Percentiles rank a stretch among this genome's conserved stretches.
These are phyloP conservation scores for Neostethus bicornis DNA, from an alignment of 2,797 vertebrate species.

Conservation along the genomic window DNA sequence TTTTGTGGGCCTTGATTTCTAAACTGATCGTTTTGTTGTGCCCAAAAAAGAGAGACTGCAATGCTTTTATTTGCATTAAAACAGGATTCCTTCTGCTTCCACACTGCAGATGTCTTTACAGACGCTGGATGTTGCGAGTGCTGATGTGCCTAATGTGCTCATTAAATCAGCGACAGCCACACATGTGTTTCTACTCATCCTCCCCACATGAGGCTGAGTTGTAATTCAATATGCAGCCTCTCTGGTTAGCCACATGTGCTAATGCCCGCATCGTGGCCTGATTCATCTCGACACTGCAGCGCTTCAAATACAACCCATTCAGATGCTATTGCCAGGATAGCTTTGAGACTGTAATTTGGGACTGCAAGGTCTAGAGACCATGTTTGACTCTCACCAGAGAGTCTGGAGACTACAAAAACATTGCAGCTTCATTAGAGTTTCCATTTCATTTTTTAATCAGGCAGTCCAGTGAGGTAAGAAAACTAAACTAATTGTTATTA, in stretches of 20 bases:
- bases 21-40: conserved; percentile 9
- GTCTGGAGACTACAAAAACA: conserved; percentile 54
- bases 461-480: conserved; percentile 51
- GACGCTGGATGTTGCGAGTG: conserved; percentile 55
- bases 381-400: conserved; percentile 46
- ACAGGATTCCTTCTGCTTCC: conserved; percentile 23
- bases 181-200: conserved; percentile 65
- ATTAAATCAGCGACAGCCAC: conserved; percentile 60
- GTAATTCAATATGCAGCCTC: conserved; percentile 73
- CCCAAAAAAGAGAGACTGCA: neutral
- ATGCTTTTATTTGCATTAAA: conserved; percentile 17
- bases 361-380: too few species aligned
- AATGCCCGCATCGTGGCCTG: conserved; percentile 53
- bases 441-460: conserved; percentile 71
- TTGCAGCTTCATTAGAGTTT: conserved; percentile 62
- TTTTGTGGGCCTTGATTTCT: conserved; percentile 10
- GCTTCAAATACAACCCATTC: conserved; percentile 43
- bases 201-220: conserved; percentile 50
- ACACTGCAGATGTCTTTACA: conserved; percentile 54
- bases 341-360: too few species aligned
- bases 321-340: conserved; percentile 38
- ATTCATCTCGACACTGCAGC: conserved; percentile 55
- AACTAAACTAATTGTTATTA: conserved; percentile 68
- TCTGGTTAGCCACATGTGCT: conserved; percentile 71
- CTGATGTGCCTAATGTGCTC: conserved; percentile 67